Percentiles rank a stretch among this genome's conserved stretches.
These are phyloP conservation scores for Hydrotaea diabolus DNA, from an alignment of 2,888 invertebrate species.

Conservation along the genomic window DNA sequence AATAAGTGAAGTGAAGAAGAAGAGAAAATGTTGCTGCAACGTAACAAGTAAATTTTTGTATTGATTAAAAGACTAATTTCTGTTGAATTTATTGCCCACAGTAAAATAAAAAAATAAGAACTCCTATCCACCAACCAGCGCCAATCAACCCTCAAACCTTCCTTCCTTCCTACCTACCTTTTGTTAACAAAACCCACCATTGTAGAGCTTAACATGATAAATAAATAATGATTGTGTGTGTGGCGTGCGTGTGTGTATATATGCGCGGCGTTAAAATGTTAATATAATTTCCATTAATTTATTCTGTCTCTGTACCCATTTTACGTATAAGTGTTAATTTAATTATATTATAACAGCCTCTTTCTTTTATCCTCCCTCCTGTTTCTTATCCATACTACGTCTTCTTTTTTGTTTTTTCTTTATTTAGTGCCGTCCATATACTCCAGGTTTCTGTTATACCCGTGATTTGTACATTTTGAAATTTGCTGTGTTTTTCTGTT, in stretches of 20 bases:
- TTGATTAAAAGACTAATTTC: neutral
- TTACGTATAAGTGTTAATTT: slow-evolving; percentile 66
- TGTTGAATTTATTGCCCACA: neutral
- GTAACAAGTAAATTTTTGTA: slow-evolving; percentile 62
- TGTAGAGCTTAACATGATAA: slow-evolving; percentile 5
- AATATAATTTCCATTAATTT: slow-evolving; percentile 11
- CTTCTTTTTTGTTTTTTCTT: slow-evolving; percentile 4
- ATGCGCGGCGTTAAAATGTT: neutral
- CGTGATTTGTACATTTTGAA: slow-evolving; percentile 38
- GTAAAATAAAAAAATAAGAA: too few species aligned
- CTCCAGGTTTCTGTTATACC: slow-evolving; percentile 56
- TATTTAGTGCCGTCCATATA: slow-evolving; percentile 56
- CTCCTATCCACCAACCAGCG: too few species aligned
- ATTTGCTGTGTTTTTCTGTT: neutral
- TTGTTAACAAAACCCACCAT: neutral
- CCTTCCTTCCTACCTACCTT: neutral
- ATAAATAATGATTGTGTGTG: too few species aligned
- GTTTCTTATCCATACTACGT: slow-evolving; percentile 22
- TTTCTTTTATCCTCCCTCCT: slow-evolving; percentile 20
- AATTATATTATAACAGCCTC: slow-evolving; percentile 63
- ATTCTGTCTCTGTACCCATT: slow-evolving; percentile 4
- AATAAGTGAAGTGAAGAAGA: slow-evolving; percentile 4
- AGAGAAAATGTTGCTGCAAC: slow-evolving; percentile 62
- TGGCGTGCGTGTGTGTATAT: neutral
- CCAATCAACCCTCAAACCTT: neutral